Evolutionary conservation across 2,113 vertebrate species (phyloP).

Genomic region (Ictalurus furcatus): DNA sequence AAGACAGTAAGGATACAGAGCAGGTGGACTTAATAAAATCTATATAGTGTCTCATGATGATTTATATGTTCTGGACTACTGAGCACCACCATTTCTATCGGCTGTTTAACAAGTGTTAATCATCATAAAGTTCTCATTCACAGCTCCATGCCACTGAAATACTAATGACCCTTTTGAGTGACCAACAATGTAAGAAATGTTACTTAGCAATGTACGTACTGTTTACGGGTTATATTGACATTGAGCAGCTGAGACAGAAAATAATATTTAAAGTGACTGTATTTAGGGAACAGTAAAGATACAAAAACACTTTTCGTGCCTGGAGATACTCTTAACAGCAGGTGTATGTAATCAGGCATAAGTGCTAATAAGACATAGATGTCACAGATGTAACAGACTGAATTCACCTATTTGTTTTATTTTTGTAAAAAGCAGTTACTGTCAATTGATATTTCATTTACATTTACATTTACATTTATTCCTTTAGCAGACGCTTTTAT

Average conservation of each 20-base stretch:
- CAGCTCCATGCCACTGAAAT: neutral
- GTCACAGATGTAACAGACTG: neutral
- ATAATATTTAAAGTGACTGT: too few species aligned
- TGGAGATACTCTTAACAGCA: neutral
- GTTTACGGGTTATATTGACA: too few species aligned
- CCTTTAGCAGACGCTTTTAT: too few species aligned
- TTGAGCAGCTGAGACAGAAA: too few species aligned
- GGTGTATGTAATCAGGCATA: too few species aligned
- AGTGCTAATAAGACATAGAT: too few species aligned
- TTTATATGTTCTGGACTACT: neutral
- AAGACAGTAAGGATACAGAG: neutral
- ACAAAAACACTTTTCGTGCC: neutral
- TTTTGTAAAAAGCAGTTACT: neutral
- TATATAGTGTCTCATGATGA: neutral
- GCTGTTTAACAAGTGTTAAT: neutral
- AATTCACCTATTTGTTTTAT: neutral
- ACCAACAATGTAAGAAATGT: neutral
- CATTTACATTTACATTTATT: too few species aligned
- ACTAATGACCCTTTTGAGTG: neutral
- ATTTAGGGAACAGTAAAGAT: too few species aligned
- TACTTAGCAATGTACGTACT: neutral
- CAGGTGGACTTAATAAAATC: neutral
- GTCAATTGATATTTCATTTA: neutral
- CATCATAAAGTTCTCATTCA: neutral
- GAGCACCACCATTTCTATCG: neutral